Evolutionary conservation across 2,888 invertebrate genomes (phyloP), one percentile per base, ranked within the genome.

Genomic region (Torymus auratus): DNA sequence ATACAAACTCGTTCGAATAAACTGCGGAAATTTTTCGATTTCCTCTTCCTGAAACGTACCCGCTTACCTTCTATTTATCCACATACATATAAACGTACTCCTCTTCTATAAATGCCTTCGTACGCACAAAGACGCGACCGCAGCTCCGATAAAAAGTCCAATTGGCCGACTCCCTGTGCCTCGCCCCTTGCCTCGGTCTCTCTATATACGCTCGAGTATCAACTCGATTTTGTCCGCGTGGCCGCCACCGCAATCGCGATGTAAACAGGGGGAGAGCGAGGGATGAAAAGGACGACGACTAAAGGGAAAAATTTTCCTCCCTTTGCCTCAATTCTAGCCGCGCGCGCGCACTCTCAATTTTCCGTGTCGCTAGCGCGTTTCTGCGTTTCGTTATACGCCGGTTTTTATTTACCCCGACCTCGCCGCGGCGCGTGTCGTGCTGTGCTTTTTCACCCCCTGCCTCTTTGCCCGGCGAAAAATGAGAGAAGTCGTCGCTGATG

Each of bases 231-330:
- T 62, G 41, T 0, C 23, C 23, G 23, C 11, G 53, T 12, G 52
- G 5, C 55, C 53, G 50, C 23, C n/a, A 67, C 13, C 50, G 53
- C 73, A 72, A 78, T 78, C 23, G 71, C 67, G 28, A 78, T 67
- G 67, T 53, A 72, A 67, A 67, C 58, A 50, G 55, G 64, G 17
- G 17, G n/a, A 58, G 65, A 58, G 28, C 7, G 28, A 7, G 3
- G 7, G 3, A 28, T 28, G 7, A 2, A 28, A 28, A 7, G 28
- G 28, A 28, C 28, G 28, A 28, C 28, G 28, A 28, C 28, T 28
- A 52, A 55, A 23, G 52, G 55, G 15, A 15, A 61, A 52, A 64
- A 64, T 23, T 55, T 28, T 64, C 17, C 55, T 28, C 2, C 56
- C 68, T 20, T 52, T 28, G 12, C 55, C 11, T 50, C 52, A 50